Conservation (phyloP, 1,140 invertebrate species). For the Brevipalpus yothersi region DNA sequence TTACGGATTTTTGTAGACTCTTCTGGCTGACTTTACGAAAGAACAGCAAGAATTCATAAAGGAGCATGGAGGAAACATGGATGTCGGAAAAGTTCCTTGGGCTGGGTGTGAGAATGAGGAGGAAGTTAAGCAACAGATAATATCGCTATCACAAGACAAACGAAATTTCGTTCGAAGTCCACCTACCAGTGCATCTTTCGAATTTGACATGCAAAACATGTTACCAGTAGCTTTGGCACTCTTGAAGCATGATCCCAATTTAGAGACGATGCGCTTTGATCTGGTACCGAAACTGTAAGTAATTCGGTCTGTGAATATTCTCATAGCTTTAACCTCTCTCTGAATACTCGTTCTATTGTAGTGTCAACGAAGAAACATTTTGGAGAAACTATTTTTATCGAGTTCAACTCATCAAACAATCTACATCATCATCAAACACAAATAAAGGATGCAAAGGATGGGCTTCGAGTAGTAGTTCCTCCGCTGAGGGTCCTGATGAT, state of each 20-base stretch:
- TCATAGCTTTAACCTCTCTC: neutral
- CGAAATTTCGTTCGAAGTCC: constrained; percentile 90
- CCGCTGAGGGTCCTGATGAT: constrained; percentile 12
- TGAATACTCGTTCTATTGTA: constrained; percentile 22
- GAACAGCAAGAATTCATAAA: constrained; percentile 87
- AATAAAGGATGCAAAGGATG: constrained; percentile 7
- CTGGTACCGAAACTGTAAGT: constrained; percentile 71
- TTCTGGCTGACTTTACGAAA: constrained; percentile 80
- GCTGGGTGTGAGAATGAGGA: constrained; percentile 60
- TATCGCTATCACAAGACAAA: constrained; percentile 71
- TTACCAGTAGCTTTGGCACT: constrained; percentile 77
- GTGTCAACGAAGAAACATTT: constrained; percentile 90
- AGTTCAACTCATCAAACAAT: constrained; percentile 88
- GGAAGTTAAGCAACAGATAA: constrained; percentile 74
- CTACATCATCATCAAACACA: constrained; percentile 51
- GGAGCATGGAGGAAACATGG: constrained; percentile 40
- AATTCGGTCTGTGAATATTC: neutral
- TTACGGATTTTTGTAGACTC: constrained; percentile 36
- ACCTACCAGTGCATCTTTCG: constrained; percentile 76
- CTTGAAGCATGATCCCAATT: constrained; percentile 74
- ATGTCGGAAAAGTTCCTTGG: constrained; percentile 68
- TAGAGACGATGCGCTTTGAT: constrained; percentile 94
- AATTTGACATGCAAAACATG: constrained; percentile 75
- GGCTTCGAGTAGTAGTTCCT: constrained; percentile 9
- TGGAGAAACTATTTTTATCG: constrained; percentile 99